A percentile compares a stretch with the other conserved stretches of the same genome.
These are phyloP conservation scores for Botia kubotai DNA, from an alignment of 2,797 vertebrate genomes.

Conservation along the genomic window DNA sequence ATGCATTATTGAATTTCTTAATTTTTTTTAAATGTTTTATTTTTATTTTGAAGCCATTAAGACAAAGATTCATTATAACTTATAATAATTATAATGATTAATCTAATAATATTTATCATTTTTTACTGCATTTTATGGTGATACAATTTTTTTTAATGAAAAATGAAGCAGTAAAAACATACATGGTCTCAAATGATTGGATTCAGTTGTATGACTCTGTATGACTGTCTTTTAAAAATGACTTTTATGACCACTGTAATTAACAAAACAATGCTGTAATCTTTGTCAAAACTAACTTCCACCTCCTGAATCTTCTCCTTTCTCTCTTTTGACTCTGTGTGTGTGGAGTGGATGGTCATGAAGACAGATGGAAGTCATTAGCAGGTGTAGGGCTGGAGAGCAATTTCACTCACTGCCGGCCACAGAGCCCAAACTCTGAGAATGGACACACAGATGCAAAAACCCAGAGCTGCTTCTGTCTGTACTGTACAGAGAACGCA, in stretches of 20 bases:
- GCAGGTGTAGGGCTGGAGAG: constrained; percentile 50
- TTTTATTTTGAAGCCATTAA: too few species aligned
- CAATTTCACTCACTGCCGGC: constrained; percentile 43
- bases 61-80: too few species aligned
- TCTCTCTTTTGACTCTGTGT: constrained; percentile 58
- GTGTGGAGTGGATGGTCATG: constrained; percentile 75
- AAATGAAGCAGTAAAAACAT: too few species aligned
- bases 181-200: background rate
- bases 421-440: constrained; percentile 15
- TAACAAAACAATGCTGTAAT: background rate
- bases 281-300: background rate
- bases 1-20: too few species aligned
- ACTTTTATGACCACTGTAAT: constrained; percentile 5
- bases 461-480: background rate
- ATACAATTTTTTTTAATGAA: too few species aligned
- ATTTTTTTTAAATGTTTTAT: too few species aligned
- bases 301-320: background rate
- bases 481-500: too few species aligned
- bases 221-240: background rate
- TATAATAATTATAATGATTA: too few species aligned
- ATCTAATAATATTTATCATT: too few species aligned
- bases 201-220: background rate
- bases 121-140: background rate
- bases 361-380: constrained; percentile 78
- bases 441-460: too few species aligned